Conservation (phyloP, 2,888 invertebrate species). For the Cataglyphis altisquamis region DNA sequence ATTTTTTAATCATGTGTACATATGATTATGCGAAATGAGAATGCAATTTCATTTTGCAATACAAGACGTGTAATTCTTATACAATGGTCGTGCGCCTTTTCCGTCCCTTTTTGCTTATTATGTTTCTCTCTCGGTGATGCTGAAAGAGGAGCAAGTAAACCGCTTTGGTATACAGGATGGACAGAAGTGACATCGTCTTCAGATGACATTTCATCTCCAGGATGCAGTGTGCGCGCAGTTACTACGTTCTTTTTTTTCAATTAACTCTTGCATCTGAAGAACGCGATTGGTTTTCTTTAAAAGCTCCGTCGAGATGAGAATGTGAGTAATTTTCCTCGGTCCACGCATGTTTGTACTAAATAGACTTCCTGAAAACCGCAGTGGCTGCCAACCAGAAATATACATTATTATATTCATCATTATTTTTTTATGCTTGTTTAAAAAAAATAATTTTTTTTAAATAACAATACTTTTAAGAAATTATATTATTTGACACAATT, state of each 20-base stretch:
- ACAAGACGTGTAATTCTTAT: constrained; percentile 17
- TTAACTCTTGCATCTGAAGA: constrained; percentile 32
- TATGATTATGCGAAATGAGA: constrained; percentile 18
- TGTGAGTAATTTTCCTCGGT: constrained; percentile 58
- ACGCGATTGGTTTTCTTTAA: constrained; percentile 47
- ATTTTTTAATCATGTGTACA: background rate
- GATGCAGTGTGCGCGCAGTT: constrained; percentile 4
- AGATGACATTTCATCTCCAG: constrained; percentile 26
- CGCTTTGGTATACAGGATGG: constrained; percentile 44
- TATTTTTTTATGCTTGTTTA: too few species aligned
- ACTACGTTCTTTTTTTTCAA: constrained; percentile 48
- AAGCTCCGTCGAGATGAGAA: constrained; percentile 54
- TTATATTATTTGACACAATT: background rate
- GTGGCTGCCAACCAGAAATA: constrained; percentile 57
- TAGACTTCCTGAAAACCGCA: constrained; percentile 56
- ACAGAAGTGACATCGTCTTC: constrained; percentile 47
- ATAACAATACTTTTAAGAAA: background rate
- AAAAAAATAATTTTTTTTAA: too few species aligned
- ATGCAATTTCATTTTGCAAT: constrained; percentile 25
- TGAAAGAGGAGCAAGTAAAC: constrained; percentile 51
- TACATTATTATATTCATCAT: background rate
- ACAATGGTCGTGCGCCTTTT: constrained; percentile 15
- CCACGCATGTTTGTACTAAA: constrained; percentile 60
- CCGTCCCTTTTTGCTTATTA: constrained; percentile 36
- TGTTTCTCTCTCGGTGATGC: constrained; percentile 24